phyloP scores from a whole-genome alignment of 35 echinoderm and acorn worm genomes.

The Ophiothrix spiculata region DNA sequence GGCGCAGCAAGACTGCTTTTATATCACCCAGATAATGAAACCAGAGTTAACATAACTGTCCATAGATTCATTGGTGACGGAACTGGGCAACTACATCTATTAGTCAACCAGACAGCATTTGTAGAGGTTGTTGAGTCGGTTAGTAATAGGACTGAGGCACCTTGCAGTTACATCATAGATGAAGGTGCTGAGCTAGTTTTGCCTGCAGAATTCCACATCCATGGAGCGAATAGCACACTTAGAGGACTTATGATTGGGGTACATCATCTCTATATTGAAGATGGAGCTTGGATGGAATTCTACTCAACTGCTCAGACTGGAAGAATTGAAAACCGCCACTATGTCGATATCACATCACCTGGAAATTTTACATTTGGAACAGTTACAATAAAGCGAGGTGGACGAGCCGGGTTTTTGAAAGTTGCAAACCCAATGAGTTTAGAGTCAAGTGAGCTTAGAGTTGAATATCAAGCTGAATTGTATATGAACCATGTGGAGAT shows the following conservation, averaged over 20 bases:
- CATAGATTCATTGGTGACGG: slow-evolving; percentile 82
- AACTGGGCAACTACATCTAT: slow-evolving; percentile 75
- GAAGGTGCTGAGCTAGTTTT: slow-evolving; percentile 52
- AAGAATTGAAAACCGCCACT: slow-evolving; percentile 58
- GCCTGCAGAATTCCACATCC: slow-evolving; percentile 84
- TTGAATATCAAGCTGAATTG: slow-evolving; percentile 67
- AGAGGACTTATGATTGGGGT: slow-evolving; percentile 70
- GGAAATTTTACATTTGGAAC: slow-evolving; percentile 93
- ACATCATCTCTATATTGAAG: slow-evolving; percentile 88
- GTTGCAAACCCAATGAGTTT: slow-evolving; percentile 55
- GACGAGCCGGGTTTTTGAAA: slow-evolving; percentile 52
- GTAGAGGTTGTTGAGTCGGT: slow-evolving; percentile 72
- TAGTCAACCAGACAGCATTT: slow-evolving; percentile 74
- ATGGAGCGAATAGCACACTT: slow-evolving; percentile 82
- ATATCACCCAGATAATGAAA: slow-evolving; percentile 81
- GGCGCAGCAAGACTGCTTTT: slow-evolving; percentile 70
- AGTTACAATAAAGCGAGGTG: slow-evolving; percentile 76
- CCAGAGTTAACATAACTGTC: slow-evolving; percentile 66
- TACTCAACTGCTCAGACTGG: slow-evolving; percentile 76
- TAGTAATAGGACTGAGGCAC: slow-evolving; percentile 80
- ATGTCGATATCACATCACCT: slow-evolving; percentile 55
- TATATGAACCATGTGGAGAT: slow-evolving; percentile 79
- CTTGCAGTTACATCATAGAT: slow-evolving; percentile 78
- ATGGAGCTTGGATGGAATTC: slow-evolving; percentile 60
- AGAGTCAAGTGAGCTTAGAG: slow-evolving; percentile 75